phyloP scores from a whole-genome alignment of 2,113 vertebrate genomes.

The Dromiciops gliroides region DNA sequence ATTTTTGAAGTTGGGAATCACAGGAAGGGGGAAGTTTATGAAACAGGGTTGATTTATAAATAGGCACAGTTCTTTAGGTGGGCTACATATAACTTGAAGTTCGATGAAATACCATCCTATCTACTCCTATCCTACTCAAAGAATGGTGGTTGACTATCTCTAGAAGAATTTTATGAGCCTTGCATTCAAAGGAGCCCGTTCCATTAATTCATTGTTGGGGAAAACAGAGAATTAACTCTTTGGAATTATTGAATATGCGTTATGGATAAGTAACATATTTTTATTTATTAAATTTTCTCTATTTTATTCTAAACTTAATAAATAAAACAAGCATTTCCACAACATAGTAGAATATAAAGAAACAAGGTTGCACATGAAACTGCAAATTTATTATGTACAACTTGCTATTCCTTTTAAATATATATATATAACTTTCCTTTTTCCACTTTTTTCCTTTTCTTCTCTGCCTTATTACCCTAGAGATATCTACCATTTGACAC shows the following conservation, averaged over 20 bases:
- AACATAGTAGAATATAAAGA: too few relatives aligned
- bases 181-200: not conserved
- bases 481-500: too few relatives aligned
- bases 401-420: too few relatives aligned
- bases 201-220: not conserved
- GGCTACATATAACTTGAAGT: not conserved
- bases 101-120: not conserved
- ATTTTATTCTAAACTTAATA: too few relatives aligned
- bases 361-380: too few relatives aligned
- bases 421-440: too few relatives aligned
- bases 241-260: not conserved
- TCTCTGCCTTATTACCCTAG: too few relatives aligned
- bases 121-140: not conserved
- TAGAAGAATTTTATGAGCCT: not conserved
- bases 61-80: not conserved
- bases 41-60: not conserved
- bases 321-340: too few relatives aligned
- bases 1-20: constrained; percentile 43
- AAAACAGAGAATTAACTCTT: not conserved
- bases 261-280: not conserved
- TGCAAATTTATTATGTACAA: too few relatives aligned
- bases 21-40: not conserved
- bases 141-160: not conserved
- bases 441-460: too few relatives aligned
- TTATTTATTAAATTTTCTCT: too few relatives aligned